Percentiles rank a stretch among this genome's conserved stretches.
Evolutionary conservation across 2,113 vertebrate species (phyloP).

Genomic region (Scolopax mira): DNA sequence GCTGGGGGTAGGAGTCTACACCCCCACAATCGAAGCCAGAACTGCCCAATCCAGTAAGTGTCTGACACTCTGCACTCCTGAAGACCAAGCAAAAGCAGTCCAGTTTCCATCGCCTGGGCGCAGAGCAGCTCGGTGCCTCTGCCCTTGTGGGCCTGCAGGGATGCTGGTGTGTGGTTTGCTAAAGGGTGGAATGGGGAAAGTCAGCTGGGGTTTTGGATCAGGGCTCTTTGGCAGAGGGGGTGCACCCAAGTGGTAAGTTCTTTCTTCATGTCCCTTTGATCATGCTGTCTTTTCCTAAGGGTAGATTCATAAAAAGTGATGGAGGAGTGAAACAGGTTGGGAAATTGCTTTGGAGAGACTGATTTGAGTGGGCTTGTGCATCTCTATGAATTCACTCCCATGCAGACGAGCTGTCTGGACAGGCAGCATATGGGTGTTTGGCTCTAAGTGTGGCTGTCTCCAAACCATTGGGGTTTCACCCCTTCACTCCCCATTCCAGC

Average conservation of each 20-base stretch:
- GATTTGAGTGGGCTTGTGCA: constrained; percentile 43
- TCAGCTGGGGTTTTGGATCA: constrained; percentile 37
- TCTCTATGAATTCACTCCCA: constrained; percentile 46
- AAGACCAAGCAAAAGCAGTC: neutral
- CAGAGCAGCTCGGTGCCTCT: neutral
- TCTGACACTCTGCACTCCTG: neutral
- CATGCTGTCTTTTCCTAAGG: constrained; percentile 19
- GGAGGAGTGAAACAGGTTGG: constrained; percentile 40
- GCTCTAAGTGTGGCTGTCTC: constrained; percentile 20
- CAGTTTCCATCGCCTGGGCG: neutral
- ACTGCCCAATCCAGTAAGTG: constrained; percentile 95
- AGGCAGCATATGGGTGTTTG: constrained; percentile 17
- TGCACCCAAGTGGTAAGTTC: constrained; percentile 74
- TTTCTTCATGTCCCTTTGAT: constrained; percentile 52
- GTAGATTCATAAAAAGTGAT: constrained; percentile 22
- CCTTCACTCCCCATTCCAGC: neutral
- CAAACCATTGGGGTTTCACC: constrained; percentile 9
- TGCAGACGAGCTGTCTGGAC: constrained; percentile 25
- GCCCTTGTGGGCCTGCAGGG: neutral
- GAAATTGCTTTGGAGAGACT: constrained; percentile 42
- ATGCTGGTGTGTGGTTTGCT: neutral
- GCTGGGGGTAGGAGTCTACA: constrained; percentile 90
- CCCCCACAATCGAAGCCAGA: constrained; percentile 81
- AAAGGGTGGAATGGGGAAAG: neutral
- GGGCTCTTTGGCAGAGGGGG: constrained; percentile 41